Percentiles rank a stretch among this genome's conserved stretches.
Conservation (phyloP, 2,113 vertebrate genomes). For the Poicephalus meyeri region DNA sequence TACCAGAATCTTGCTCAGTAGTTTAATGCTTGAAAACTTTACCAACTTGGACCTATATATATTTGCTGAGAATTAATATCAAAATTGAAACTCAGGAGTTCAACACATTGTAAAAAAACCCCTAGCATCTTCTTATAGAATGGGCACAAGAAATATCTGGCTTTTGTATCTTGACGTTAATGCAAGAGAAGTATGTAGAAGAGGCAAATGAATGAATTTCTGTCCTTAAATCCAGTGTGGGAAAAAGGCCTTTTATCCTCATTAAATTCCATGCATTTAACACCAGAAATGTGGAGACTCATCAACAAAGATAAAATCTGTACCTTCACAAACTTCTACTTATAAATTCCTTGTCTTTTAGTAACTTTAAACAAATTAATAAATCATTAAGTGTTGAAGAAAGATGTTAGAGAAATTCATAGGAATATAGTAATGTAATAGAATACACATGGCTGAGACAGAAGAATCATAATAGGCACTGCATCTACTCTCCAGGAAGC, state of each 20-base stretch:
- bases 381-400: not conserved
- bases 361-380: not conserved
- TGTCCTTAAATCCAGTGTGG: not conserved
- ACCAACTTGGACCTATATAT: not conserved
- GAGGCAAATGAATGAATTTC: not conserved
- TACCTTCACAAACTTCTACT: not conserved
- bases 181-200: not conserved
- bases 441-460: not conserved
- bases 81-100: not conserved
- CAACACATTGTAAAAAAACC: not conserved
- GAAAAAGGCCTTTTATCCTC: not conserved
- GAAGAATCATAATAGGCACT: not conserved
- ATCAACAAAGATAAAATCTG: not conserved
- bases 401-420: not conserved
- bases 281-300: not conserved
- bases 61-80: not conserved
- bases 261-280: not conserved
- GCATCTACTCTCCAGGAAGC: not conserved
- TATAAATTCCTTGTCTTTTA: not conserved
- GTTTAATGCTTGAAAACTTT: not conserved
- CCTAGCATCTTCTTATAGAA: not conserved
- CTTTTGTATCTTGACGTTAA: not conserved
- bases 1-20: not conserved
- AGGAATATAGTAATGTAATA: not conserved
- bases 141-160: not conserved